A percentile compares a stretch with the other conserved stretches of the same genome.
phyloP scores from a whole-genome alignment of 2,797 vertebrate species.

The Tinamus major region DNA sequence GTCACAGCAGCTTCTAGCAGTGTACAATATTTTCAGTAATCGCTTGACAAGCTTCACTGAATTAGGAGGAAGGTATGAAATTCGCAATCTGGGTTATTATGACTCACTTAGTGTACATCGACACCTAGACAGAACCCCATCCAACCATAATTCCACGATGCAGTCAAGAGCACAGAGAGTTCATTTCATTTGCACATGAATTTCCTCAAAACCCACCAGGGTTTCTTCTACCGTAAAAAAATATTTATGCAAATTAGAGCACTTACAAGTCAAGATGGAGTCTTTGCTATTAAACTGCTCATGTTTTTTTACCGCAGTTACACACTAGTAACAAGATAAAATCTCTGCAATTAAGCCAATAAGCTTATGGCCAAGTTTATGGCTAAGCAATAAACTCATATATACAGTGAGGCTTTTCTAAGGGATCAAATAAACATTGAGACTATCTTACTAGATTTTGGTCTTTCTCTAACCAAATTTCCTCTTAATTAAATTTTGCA shows the following conservation, averaged over 20 bases:
- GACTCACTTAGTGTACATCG: constrained; percentile 2
- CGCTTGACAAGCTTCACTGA: constrained; percentile 30
- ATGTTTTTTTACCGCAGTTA: not conserved
- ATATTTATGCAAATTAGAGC: not conserved
- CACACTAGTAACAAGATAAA: not conserved
- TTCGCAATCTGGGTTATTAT: constrained; percentile 6
- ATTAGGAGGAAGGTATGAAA: constrained; percentile 12
- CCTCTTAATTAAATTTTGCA: not conserved
- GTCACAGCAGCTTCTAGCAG: constrained; percentile 50
- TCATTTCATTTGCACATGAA: not conserved
- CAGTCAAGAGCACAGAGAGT: not conserved
- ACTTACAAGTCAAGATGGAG: not conserved
- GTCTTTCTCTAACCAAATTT: not conserved
- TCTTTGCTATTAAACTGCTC: not conserved
- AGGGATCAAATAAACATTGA: not conserved
- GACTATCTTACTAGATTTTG: not conserved
- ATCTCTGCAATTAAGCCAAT: not conserved
- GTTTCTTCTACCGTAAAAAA: not conserved
- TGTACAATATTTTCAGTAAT: constrained; percentile 63
- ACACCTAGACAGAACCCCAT: not conserved
- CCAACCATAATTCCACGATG: not conserved
- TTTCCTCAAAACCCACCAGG: not conserved
- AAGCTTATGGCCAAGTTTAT: not conserved
- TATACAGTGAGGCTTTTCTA: not conserved
- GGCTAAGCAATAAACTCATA: not conserved